Percentiles rank a stretch among this genome's conserved stretches.
phyloP scores from a whole-genome alignment of 2,113 vertebrate species.

The Cinclus cinclus region DNA sequence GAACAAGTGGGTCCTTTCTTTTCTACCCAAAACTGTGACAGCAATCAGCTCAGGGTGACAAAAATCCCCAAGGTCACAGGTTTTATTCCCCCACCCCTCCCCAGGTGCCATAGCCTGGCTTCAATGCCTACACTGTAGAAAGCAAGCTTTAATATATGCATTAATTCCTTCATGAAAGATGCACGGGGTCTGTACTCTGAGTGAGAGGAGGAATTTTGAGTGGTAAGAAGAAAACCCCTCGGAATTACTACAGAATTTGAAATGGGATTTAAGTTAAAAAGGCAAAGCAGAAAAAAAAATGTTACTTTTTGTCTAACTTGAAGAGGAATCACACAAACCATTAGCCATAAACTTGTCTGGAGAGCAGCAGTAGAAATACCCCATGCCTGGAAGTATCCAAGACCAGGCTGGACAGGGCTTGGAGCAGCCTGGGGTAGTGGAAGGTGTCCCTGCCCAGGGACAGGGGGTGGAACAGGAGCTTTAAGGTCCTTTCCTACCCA shows the following conservation, averaged over 20 bases:
- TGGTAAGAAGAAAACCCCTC: neutral
- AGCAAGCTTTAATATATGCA: neutral
- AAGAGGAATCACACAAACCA: neutral
- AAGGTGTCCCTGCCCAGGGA: neutral
- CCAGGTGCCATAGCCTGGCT: neutral
- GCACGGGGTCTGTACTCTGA: neutral
- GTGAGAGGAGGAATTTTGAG: neutral
- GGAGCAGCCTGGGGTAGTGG: neutral
- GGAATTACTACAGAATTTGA: neutral
- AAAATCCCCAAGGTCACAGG: neutral
- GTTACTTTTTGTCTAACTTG: neutral
- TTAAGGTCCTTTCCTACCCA: neutral
- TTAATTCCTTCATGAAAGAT: neutral
- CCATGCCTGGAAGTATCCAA: neutral
- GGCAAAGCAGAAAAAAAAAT: neutral
- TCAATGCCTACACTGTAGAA: neutral
- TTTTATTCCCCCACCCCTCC: neutral
- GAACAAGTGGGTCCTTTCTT: neutral
- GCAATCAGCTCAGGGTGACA: neutral
- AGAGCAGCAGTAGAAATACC: neutral
- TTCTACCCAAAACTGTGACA: neutral
- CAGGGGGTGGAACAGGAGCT: neutral
- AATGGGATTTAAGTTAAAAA: neutral
- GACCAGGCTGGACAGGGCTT: neutral
- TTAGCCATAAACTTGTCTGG: neutral